Evolutionary conservation across 2,113 vertebrate genomes (phyloP), one percentile per base, ranked within the genome.

Genomic region (Oriolus oriolus): DNA sequence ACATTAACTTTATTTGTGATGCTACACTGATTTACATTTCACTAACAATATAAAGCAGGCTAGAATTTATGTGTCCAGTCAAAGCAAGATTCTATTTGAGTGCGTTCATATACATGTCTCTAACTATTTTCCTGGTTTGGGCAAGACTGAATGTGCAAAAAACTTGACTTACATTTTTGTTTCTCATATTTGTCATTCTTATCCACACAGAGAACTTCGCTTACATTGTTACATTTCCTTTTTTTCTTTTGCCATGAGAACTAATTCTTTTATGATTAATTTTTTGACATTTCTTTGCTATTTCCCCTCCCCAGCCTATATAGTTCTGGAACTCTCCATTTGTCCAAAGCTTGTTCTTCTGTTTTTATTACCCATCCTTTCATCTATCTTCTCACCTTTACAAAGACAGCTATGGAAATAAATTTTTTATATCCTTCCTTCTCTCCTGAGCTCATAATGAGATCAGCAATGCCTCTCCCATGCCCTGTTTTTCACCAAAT

Each of bases 321-420:
- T 10, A 35, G 41, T 59, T 73, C 71, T 66, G 26, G 50, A 52
- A 56, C 30, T 95, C n/a, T 78, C 53, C 64, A 70, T 90, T 83
- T 94, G n/a, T 79, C 63, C 70, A 77, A 61, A 88, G 27, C 35
- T 86, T 1, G 0, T 59, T 70, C 91, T 73, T 87, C 28, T 23
- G 27, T 56, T 93, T 95, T 95, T 89, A 91, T 87, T 71, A 61
- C 37, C 47, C 63, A 65, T 79, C 41, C 37, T 91, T 92, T 83
- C 75, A 92, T 92, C 71, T 83, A 20, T 88, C 92, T 94, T 84
- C 68, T 92, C 84, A 91, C 84, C 78, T 85, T 81, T 80, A 84
- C 10, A 66, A 79, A 83, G 75, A 90, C 39, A 69, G 39, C 39
- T 74, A 57, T 27, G 33, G 50, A 88, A 90, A 85, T 91, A 90